A percentile compares a stretch with the other conserved stretches of the same genome.
These are phyloP conservation scores for Chrysolina oricalcia DNA, from an alignment of 2,888 invertebrate genomes.

Conservation along the genomic window DNA sequence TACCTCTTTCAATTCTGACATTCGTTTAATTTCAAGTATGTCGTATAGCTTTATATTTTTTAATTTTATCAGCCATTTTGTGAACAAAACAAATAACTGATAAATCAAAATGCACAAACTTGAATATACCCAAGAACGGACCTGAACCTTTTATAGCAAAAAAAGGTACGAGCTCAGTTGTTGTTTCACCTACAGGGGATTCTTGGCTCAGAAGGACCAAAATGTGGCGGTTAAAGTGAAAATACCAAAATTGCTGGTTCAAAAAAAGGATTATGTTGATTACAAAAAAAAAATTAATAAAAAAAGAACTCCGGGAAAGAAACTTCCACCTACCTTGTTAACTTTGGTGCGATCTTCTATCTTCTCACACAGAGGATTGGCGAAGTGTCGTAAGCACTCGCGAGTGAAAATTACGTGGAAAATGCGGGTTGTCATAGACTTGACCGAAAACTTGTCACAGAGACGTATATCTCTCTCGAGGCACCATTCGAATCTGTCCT, in stretches of 20 bases:
- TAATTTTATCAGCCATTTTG: slow-evolving; percentile 20
- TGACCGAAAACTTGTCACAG: too few relatives aligned
- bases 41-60: slow-evolving; percentile 14
- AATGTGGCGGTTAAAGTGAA: neutral
- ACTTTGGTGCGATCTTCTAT: too few relatives aligned
- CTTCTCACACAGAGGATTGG: too few relatives aligned
- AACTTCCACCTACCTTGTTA: too few relatives aligned
- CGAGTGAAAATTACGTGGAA: too few relatives aligned
- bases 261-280: neutral
- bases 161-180: neutral
- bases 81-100: neutral
- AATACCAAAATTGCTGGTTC: neutral
- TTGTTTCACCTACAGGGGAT: neutral
- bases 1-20: slow-evolving; percentile 5
- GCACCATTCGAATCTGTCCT: too few relatives aligned
- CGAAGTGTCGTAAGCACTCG: too few relatives aligned
- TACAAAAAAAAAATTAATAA: neutral
- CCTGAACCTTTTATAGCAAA: neutral
- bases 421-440: too few relatives aligned
- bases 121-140: neutral
- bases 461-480: too few relatives aligned
- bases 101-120: neutral
- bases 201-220: neutral
- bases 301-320: neutral
- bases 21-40: slow-evolving; percentile 14